Percentiles rank a stretch among this genome's conserved stretches.
phyloP scores from a whole-genome alignment of 2,113 vertebrate genomes.

The Poeciliopsis turrubarensis region DNA sequence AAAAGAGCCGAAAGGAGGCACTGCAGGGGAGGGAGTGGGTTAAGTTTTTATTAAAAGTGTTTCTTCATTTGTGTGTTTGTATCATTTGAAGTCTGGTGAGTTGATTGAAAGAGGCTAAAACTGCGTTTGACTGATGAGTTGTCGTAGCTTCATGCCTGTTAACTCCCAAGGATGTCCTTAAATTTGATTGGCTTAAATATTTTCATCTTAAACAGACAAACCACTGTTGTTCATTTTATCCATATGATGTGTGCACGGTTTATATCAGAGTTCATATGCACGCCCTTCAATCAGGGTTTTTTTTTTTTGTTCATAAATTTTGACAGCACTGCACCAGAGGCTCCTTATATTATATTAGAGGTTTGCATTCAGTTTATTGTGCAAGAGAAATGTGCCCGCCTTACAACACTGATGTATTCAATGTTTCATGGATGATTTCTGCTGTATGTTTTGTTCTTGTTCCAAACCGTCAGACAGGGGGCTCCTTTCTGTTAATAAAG shows the following conservation, averaged over 20 bases:
- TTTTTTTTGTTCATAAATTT: background rate
- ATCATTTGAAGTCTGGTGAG: conserved; percentile 66
- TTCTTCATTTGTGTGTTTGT: conserved; percentile 77
- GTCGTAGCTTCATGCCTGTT: conserved; percentile 24
- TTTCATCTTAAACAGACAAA: conserved; percentile 37
- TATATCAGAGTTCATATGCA: conserved; percentile 6
- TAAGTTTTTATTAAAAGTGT: conserved; percentile 77
- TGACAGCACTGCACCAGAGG: background rate
- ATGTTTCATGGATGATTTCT: conserved; percentile 26
- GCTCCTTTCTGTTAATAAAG: conserved; percentile 50
- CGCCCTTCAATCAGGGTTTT: conserved; percentile 5
- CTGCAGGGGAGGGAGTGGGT: conserved; percentile 42
- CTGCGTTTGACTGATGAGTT: conserved; percentile 51
- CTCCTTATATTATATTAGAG: background rate
- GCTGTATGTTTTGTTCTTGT: conserved; percentile 23
- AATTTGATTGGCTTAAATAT: conserved; percentile 27
- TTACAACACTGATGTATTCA: conserved; percentile 7
- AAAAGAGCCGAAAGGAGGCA: conserved; percentile 71
- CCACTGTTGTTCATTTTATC: conserved; percentile 47
- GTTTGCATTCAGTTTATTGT: conserved; percentile 19
- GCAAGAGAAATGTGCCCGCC: background rate
- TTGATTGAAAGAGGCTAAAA: conserved; percentile 12
- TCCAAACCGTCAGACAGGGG: conserved; percentile 25
- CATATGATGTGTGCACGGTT: conserved; percentile 22
- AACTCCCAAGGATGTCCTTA: conserved; percentile 25